A percentile compares a stretch with the other conserved stretches of the same genome.
These are phyloP conservation scores for Leptinotarsa undecemlineata DNA, from an alignment of 1,140 invertebrate species.

Conservation along the genomic window DNA sequence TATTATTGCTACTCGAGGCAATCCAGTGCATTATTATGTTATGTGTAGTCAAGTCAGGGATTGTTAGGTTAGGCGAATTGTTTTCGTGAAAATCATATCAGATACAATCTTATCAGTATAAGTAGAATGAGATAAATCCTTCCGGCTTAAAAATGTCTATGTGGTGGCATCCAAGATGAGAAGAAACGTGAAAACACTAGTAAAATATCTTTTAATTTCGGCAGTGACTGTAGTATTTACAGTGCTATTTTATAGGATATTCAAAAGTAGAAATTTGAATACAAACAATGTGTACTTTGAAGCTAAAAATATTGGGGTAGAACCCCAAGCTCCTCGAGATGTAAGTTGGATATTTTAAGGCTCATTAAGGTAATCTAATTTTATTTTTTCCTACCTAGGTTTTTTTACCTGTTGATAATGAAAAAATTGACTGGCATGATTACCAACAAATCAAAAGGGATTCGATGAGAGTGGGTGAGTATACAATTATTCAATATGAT, in stretches of 20 bases:
- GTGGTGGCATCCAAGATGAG: constrained; percentile 42
- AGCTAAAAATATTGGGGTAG: constrained; percentile 32
- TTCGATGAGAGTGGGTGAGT: constrained; percentile 62
- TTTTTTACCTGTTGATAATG: constrained; percentile 41
- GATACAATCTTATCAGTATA: constrained; percentile 17
- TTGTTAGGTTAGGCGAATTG: background rate
- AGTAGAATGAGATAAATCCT: background rate
- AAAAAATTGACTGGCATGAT: constrained; percentile 86
- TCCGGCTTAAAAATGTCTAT: constrained; percentile 3
- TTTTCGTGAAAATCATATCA: background rate
- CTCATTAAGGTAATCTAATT: constrained; percentile 21
- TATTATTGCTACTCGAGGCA: background rate
- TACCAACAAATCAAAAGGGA: constrained; percentile 75
- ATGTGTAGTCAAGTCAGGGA: background rate
- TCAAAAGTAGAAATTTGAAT: constrained; percentile 32
- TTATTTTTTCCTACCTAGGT: constrained; percentile 30
- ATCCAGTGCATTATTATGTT: background rate
- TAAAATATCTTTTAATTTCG: constrained; percentile 51
- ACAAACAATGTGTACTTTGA: background rate
- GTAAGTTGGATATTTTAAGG: constrained; percentile 20
- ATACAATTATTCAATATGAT: no score
- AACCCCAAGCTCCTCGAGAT: constrained; percentile 20
- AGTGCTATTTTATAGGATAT: constrained; percentile 47
- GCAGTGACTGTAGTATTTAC: constrained; percentile 48
- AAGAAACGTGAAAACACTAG: constrained; percentile 51